Percentiles rank a stretch among this genome's conserved stretches.
These are phyloP conservation scores for Rhamnusium bicolor DNA, from an alignment of 2,888 invertebrate genomes.

Conservation along the genomic window DNA sequence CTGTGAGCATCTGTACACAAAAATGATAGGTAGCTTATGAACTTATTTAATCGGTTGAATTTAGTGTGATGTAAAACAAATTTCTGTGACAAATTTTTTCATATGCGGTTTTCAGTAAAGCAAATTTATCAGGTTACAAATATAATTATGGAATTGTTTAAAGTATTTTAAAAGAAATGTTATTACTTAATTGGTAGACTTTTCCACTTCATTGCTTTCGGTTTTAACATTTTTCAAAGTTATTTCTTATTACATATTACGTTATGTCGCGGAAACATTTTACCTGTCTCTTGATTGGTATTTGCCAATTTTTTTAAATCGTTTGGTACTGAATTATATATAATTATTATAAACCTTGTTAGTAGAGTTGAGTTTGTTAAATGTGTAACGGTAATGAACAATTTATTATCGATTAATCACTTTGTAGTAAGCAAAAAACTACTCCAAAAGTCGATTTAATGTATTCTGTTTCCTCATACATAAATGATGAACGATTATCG, in stretches of 20 bases:
- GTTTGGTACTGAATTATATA: neutral
- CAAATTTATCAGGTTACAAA: neutral
- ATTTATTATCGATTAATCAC: neutral
- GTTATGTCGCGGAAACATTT: neutral
- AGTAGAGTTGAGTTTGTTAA: neutral
- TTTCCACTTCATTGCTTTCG: neutral
- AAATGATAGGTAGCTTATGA: neutral
- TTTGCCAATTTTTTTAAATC: neutral
- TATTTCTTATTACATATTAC: neutral
- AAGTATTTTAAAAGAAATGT: neutral
- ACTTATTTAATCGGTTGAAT: neutral
- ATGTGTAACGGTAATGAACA: neutral
- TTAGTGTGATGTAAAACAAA: neutral
- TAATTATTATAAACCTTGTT: neutral
- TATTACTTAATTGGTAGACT: neutral
- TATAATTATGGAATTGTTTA: neutral
- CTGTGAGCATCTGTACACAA: no score
- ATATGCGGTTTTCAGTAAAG: neutral
- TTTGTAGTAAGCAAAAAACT: neutral
- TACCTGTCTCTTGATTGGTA: neutral
- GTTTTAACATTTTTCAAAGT: neutral
- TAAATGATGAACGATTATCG: no score
- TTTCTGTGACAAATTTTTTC: neutral
- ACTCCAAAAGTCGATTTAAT: neutral
- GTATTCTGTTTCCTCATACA: no score